These are phyloP conservation scores for Aphyosemion australe DNA, from an alignment of 2,113 vertebrate species.

Conservation along the genomic window DNA sequence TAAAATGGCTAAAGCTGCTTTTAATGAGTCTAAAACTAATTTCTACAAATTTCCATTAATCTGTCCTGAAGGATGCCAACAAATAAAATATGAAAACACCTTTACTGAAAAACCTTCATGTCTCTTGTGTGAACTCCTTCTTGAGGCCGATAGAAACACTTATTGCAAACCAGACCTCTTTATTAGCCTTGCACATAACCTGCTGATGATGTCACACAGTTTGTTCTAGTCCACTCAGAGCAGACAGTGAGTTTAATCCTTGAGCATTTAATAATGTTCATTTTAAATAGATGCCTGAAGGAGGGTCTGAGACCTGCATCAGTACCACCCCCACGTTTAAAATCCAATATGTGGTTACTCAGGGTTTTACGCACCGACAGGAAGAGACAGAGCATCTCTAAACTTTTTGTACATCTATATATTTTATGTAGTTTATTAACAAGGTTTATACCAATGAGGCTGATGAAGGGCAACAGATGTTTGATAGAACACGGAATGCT, in stretches of 20 bases:
- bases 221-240: not conserved
- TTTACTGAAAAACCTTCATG: no score
- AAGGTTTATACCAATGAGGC: not conserved
- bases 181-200: not conserved
- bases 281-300: not conserved
- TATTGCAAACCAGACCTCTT: not conserved
- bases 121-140: no score
- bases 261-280: not conserved
- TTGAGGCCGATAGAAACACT: not conserved
- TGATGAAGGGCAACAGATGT: not conserved
- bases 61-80: no score
- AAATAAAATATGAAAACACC: no score
- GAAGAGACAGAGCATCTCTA: not conserved
- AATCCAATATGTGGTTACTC: no score
- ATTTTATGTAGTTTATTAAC: not conserved
- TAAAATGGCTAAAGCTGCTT: no score
- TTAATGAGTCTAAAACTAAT: no score
- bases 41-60: no score
- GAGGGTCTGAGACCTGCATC: not conserved
- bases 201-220: not conserved
- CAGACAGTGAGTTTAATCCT: not conserved
- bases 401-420: not conserved
- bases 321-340: no score
- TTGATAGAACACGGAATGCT: not conserved
- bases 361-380: not conserved